Conservation (phyloP, 2,888 invertebrate genomes). For the Lysandra bellargus region DNA sequence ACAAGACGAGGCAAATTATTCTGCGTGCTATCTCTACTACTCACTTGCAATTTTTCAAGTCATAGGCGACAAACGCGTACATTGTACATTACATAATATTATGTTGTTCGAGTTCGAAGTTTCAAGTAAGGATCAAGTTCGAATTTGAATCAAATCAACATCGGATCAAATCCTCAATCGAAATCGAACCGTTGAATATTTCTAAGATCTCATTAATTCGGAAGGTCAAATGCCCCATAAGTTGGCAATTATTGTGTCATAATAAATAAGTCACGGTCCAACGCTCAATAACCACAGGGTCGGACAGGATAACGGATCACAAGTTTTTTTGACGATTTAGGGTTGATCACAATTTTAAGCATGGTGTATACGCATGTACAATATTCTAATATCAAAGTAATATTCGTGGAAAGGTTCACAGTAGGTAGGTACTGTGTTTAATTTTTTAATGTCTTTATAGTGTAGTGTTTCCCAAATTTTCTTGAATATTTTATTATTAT, state of each 20-base stretch:
- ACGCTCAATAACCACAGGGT: constrained; percentile 51
- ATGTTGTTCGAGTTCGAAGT: too few species aligned
- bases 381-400: background rate
- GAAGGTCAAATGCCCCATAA: constrained; percentile 15
- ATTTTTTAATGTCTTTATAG: too few species aligned
- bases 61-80: too few species aligned
- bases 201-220: background rate
- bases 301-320: constrained; percentile 49
- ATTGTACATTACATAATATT: too few species aligned
- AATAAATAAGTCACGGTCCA: constrained; percentile 49
- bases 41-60: too few species aligned
- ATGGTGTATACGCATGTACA: background rate
- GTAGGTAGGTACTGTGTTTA: too few species aligned
- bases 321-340: constrained; percentile 45
- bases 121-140: background rate
- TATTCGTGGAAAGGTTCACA: too few species aligned
- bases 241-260: constrained; percentile 47
- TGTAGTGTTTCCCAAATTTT: too few species aligned
- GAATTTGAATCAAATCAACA: background rate
- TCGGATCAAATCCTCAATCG: background rate
- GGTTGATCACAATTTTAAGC: constrained; percentile 39
- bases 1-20: too few species aligned
- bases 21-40: too few species aligned
- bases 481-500: too few species aligned
- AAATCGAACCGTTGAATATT: background rate